Percentiles rank a stretch among this genome's conserved stretches.
These are phyloP conservation scores for Staurois parvus DNA, from an alignment of 2,797 vertebrate genomes.

Conservation along the genomic window DNA sequence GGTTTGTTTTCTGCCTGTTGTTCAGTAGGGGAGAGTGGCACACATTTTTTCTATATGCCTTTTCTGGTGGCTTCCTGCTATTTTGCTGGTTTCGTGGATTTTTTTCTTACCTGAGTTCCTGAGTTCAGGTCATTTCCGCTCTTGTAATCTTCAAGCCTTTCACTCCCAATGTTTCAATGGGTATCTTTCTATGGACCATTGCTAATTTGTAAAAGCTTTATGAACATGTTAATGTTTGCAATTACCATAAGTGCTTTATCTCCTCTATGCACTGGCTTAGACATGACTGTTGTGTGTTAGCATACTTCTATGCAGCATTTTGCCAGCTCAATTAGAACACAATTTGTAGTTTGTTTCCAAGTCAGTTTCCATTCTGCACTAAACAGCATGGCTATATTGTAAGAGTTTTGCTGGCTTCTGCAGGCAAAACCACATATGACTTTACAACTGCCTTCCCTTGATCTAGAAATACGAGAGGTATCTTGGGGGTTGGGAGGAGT, in stretches of 20 bases:
- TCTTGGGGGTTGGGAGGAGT: not conserved
- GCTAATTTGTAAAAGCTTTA: slow-evolving; percentile 81
- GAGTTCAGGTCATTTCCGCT: slow-evolving; percentile 64
- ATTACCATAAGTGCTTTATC: slow-evolving; percentile 99
- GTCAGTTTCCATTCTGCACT: slow-evolving; percentile 62
- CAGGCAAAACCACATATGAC: slow-evolving; percentile 1
- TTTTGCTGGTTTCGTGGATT: slow-evolving; percentile 70
- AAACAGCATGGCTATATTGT: slow-evolving; percentile 72
- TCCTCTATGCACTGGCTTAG: slow-evolving; percentile 98
- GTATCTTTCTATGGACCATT: slow-evolving; percentile 75
- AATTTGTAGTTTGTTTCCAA: slow-evolving; percentile 28
- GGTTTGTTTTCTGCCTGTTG: slow-evolving; percentile 73
- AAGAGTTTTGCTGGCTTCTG: slow-evolving; percentile 60
- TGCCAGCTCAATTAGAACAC: slow-evolving; percentile 73
- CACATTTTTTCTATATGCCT: slow-evolving; percentile 60
- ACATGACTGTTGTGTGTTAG: slow-evolving; percentile 93
- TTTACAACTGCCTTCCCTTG: slow-evolving; percentile 1
- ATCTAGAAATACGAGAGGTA: not conserved
- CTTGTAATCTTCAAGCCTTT: slow-evolving; percentile 54
- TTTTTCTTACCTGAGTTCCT: slow-evolving; percentile 62
- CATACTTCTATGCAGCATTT: slow-evolving; percentile 92
- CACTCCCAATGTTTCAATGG: slow-evolving; percentile 33
- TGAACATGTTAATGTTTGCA: slow-evolving; percentile 87
- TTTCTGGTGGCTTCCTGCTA: slow-evolving; percentile 75
- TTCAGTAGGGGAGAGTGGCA: slow-evolving; percentile 67